Base-by-base conservation (phyloP, 2,888 invertebrate species). In the Galerucella pusilla region DNA sequence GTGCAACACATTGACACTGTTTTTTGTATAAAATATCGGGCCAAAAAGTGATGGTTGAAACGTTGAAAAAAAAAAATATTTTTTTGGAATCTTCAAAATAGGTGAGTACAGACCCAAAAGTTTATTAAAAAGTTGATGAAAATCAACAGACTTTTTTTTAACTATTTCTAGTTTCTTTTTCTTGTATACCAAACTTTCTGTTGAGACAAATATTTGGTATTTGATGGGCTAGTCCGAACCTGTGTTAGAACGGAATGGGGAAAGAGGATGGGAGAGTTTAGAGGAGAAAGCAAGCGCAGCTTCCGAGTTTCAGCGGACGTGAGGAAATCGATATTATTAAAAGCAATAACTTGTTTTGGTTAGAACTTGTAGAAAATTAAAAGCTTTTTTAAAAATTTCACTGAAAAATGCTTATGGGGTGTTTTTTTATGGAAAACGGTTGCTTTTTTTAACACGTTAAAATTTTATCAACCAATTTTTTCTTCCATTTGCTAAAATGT, bases 271-370 rank as follows among this genome's bases (percentile, higher is more conserved):
- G 65, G 74, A 42, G 35, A 65, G 57, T 20, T 49, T 67, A 76
- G 78, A 64, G 61, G 77, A 78, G 77, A 79, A 42, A 74, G 73
- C 78, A 82, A 79, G 85, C 84, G 84, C 84, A 85, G 84, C 84
- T 84, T 85, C 85, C 84, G 82, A 77, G 76, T 74, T 71, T 73
- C 65, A 66, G 73, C 73, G 75, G 72, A 72, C 64, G 66, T 60
- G 65, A 63, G 74, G 75, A 80, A 81, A 80, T 80, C 79, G 77
- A 80, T 81, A 78, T 75, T 76, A 77, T 73, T 74, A 78, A 68
- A 74, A 75, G 75, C 68, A 69, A 76, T 73, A 78, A 72, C 75
- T 68, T 75, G 66, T 69, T 64, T 25, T 54, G 49, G 67, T 65
- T 65, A 12, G 16, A 64, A 64, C 10, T 42, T 45, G n/a, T 11